These are phyloP conservation scores for Vulpes vulpes DNA, from an alignment of 2,113 vertebrate species.

Conservation along the genomic window DNA sequence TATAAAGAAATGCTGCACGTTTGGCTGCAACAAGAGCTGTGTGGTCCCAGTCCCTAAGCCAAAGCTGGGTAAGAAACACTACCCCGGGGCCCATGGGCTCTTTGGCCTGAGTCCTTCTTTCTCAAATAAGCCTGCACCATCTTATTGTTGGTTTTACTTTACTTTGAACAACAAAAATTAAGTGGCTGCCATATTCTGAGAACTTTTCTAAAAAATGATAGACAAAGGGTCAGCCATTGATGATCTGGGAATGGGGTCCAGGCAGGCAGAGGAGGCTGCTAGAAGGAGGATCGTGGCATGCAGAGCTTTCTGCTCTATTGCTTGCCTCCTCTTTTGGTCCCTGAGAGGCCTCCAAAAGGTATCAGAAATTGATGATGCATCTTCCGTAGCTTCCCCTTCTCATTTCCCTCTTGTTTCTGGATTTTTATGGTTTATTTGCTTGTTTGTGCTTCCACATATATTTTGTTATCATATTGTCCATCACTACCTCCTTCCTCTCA, in stretches of 20 bases:
- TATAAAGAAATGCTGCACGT: slow-evolving; percentile 22
- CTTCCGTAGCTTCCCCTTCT: not conserved
- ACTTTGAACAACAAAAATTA: not conserved
- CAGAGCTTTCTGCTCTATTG: not conserved
- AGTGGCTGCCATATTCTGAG: not conserved
- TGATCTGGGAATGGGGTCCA: not conserved
- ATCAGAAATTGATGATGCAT: not conserved
- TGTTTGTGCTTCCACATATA: not conserved
- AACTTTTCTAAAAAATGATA: not conserved
- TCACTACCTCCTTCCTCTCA: not conserved
- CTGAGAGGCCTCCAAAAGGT: not conserved
- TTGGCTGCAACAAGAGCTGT: slow-evolving; percentile 27
- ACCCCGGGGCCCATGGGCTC: accelerated
- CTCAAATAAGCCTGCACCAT: not conserved
- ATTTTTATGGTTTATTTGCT: not conserved
- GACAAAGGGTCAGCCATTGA: not conserved
- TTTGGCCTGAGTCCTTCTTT: not conserved
- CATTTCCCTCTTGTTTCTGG: not conserved
- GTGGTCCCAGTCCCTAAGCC: not conserved
- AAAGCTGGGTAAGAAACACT: slow-evolving; percentile 21
- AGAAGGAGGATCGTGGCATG: not conserved
- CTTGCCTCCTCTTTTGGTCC: not conserved
- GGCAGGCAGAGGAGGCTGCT: not conserved
- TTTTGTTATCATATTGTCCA: not conserved
- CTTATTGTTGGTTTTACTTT: not conserved